These are phyloP conservation scores for Etia nguti DNA, from an alignment of 2,113 vertebrate genomes.

Conservation along the genomic window DNA sequence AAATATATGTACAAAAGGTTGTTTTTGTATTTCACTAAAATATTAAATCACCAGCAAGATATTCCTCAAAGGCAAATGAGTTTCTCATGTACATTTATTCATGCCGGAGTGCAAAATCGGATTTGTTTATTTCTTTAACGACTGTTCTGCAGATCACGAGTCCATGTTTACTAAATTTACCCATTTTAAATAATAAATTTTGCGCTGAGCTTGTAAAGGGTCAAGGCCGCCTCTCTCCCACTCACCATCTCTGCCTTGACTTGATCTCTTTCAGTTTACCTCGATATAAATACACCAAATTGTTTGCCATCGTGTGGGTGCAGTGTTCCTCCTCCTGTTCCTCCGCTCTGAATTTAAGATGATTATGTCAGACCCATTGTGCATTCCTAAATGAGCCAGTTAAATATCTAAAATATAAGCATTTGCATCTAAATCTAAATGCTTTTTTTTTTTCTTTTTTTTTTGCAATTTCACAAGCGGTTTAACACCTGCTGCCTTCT, in stretches of 20 bases:
- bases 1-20: neutral
- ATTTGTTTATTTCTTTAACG: neutral
- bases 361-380: conserved; percentile 1
- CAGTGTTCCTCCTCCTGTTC: neutral
- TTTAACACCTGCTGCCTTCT: neutral
- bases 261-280: conserved; percentile 6
- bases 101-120: neutral
- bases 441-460: neutral
- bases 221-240: neutral
- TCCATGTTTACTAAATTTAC: neutral
- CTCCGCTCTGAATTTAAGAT: neutral
- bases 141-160: neutral
- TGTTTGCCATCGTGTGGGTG: conserved; percentile 5
- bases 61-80: neutral
- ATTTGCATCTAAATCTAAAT: conserved; percentile 31
- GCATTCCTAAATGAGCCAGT: neutral
- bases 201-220: neutral
- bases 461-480: neutral
- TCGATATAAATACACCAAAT: conserved; percentile 3
- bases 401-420: conserved; percentile 5
- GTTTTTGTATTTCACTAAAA: neutral
- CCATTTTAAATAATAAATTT: neutral
- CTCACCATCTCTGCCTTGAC: neutral
- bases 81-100: neutral
- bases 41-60: conserved; percentile 2